phyloP scores from a whole-genome alignment of 2,888 invertebrate genomes.

The Philereme transversata region DNA sequence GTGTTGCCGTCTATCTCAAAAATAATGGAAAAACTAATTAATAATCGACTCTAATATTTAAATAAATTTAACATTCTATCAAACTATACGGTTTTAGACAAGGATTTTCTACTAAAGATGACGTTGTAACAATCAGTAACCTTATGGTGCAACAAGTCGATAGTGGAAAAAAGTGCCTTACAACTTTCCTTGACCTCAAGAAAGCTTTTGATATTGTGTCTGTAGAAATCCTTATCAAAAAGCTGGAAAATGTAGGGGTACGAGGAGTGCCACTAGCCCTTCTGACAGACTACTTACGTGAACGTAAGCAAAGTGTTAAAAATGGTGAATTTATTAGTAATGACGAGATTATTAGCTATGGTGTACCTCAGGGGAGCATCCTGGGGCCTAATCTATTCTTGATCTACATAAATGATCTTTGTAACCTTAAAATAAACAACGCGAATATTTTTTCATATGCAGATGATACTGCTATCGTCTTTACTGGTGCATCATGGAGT shows the following conservation, averaged over 20 bases:
- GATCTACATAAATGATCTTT: too few relatives aligned
- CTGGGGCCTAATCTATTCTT: too few relatives aligned
- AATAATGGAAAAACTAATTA: conserved; percentile 25
- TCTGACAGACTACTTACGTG: not conserved
- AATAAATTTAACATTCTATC: conserved; percentile 5
- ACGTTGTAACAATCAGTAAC: conserved; percentile 1
- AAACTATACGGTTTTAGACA: conserved; percentile 21
- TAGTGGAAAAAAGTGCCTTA: conserved; percentile 5
- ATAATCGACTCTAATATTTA: conserved; percentile 17
- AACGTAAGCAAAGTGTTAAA: not conserved
- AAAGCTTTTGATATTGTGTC: not conserved
- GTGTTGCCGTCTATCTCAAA: conserved; percentile 22
- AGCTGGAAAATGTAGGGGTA: not conserved
- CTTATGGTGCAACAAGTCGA: conserved; percentile 7
- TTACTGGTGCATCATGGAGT: too few relatives aligned
- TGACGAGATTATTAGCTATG: not conserved
- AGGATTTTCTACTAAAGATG: conserved; percentile 15
- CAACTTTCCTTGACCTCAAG: conserved; percentile 1
- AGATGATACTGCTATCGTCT: too few relatives aligned
- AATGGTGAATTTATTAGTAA: not conserved
- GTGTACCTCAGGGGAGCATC: too few relatives aligned
- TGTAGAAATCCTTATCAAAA: not conserved
- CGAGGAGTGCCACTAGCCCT: not conserved
- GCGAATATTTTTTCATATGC: too few relatives aligned
- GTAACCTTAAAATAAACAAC: too few relatives aligned